Percentiles rank a stretch among this genome's conserved stretches.
Conservation (phyloP, 2,888 invertebrate species). For the Rotaria socialis region DNA sequence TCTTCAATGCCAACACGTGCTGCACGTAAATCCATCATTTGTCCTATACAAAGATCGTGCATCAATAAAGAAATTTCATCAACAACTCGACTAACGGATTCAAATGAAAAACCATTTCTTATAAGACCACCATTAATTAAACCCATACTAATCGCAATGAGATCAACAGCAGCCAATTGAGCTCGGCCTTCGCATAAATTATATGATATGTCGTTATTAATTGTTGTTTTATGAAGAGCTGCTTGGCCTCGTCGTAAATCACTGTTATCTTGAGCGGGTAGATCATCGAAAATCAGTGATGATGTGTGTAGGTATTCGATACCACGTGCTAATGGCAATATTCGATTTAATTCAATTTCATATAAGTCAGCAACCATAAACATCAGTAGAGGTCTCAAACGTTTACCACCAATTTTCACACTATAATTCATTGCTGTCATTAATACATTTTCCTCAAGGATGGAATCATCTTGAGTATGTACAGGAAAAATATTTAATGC, state of each 20-base stretch:
- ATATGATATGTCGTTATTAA: not conserved
- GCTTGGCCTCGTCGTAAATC: slow-evolving; percentile 36
- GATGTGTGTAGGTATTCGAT: slow-evolving; percentile 38
- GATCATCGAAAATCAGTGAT: slow-evolving; percentile 29
- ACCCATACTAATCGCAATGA: not conserved
- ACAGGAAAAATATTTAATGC: not conserved
- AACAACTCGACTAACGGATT: slow-evolving; percentile 8
- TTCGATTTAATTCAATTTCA: not conserved
- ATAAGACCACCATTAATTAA: not conserved
- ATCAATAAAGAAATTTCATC: not conserved
- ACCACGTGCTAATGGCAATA: not conserved
- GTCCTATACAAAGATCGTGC: slow-evolving; percentile 32
- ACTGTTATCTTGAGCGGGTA: slow-evolving; percentile 35
- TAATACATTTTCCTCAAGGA: not conserved
- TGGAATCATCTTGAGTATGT: no score
- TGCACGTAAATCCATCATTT: slow-evolving; percentile 34
- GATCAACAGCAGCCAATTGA: slow-evolving; percentile 11
- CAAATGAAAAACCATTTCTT: not conserved
- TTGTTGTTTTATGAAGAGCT: slow-evolving; percentile 32
- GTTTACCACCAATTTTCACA: slow-evolving; percentile 19
- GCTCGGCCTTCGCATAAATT: slow-evolving; percentile 4
- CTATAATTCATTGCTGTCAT: slow-evolving; percentile 36
- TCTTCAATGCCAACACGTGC: not conserved
- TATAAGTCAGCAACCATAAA: not conserved
- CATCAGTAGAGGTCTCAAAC: slow-evolving; percentile 33